Evolutionary conservation across 2,888 invertebrate genomes (phyloP).

Genomic region (Seladonia tumulorum): DNA sequence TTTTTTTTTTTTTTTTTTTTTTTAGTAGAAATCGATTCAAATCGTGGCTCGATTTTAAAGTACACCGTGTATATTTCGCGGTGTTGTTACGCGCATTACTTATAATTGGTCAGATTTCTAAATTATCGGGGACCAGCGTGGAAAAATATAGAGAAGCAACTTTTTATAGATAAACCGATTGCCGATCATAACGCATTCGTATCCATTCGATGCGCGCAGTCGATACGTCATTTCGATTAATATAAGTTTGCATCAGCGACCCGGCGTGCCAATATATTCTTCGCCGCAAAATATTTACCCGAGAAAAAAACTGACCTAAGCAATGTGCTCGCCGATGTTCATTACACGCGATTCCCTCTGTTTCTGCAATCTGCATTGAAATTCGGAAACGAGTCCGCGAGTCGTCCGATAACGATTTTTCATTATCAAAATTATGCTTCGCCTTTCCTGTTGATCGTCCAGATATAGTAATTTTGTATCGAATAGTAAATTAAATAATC

Average conservation of each 20-base stretch:
- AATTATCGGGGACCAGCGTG: slow-evolving; percentile 29
- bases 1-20: not conserved
- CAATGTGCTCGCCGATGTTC: slow-evolving; percentile 22
- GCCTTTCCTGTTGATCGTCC: not conserved
- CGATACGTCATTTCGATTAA: slow-evolving; percentile 51
- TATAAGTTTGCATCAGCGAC: slow-evolving; percentile 56
- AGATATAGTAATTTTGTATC: not conserved
- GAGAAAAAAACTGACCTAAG: slow-evolving; percentile 37
- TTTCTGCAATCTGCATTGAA: not conserved
- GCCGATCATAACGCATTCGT: slow-evolving; percentile 45
- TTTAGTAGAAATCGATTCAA: not conserved
- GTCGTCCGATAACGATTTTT: not conserved
- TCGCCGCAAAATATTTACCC: slow-evolving; percentile 36
- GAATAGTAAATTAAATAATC: not conserved
- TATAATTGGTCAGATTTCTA: slow-evolving; percentile 56
- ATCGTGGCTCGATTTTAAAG: not conserved
- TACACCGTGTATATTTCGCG: slow-evolving; percentile 3
- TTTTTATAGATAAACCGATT: slow-evolving; percentile 45
- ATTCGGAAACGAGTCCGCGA: not conserved
- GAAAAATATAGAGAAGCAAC: slow-evolving; percentile 16
- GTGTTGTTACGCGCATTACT: slow-evolving; percentile 40
- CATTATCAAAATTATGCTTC: not conserved
- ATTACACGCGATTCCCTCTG: not conserved
- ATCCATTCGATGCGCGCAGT: slow-evolving; percentile 40
- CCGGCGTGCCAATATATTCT: slow-evolving; percentile 33